Conservation (phyloP, 2,888 invertebrate species). For the Axea sp. region DNA sequence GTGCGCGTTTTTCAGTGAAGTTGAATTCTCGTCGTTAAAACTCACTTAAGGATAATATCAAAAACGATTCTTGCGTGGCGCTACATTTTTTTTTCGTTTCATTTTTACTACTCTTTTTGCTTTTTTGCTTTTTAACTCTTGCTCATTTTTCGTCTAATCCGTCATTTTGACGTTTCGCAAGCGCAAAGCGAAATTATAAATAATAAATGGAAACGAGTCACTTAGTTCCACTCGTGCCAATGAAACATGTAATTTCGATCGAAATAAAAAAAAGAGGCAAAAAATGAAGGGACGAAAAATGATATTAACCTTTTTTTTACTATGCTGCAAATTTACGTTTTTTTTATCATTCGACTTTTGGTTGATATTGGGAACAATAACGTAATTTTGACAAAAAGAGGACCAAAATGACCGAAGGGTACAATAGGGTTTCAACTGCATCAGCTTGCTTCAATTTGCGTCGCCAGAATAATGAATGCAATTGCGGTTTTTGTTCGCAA, state of each 20-base stretch:
- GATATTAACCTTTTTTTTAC: too few relatives aligned
- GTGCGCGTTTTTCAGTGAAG: slow-evolving; percentile 61
- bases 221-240: too few relatives aligned
- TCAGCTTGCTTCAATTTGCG: slow-evolving; percentile 71
- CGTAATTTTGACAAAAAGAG: neutral
- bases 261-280: too few relatives aligned
- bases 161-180: slow-evolving; percentile 41
- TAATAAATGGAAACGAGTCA: too few relatives aligned
- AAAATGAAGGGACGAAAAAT: too few relatives aligned
- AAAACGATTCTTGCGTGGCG: slow-evolving; percentile 68
- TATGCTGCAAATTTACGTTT: too few relatives aligned
- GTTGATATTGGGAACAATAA: neutral
- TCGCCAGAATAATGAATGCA: slow-evolving; percentile 74
- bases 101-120: neutral
- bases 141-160: slow-evolving; percentile 21
- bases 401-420: slow-evolving; percentile 11
- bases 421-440: slow-evolving; percentile 23
- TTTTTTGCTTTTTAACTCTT: slow-evolving; percentile 1
- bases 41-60: slow-evolving; percentile 76
- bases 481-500: slow-evolving; percentile 77
- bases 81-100: slow-evolving; percentile 12
- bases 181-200: too few relatives aligned
- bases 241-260: too few relatives aligned
- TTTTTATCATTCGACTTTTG: neutral
- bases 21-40: slow-evolving; percentile 73